Base-by-base conservation (phyloP, 2,113 vertebrate species). In the Osmerus mordax region DNA sequence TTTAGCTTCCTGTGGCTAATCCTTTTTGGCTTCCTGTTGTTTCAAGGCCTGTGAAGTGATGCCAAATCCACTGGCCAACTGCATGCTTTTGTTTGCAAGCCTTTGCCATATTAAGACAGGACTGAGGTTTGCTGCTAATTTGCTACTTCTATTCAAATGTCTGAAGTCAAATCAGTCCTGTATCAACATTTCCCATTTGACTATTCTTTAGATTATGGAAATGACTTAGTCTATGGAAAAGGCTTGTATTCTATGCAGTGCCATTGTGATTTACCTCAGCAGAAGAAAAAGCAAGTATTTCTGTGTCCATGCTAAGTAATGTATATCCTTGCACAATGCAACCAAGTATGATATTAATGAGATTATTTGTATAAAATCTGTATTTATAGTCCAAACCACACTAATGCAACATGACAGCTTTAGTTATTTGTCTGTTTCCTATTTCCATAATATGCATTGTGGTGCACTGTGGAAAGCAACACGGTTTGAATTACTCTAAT, bases 1-100 rank as follows among this genome's bases (percentile, higher is more conserved):
- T 75, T 71, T 67, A 66, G 21, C 61, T 62, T 84, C 84, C 83
- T 78, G 84, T 85, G 83, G 83, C 83, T 87, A 87, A 84, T 84
- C 69, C 53, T 21, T 63, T 75, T 47, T 21, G 63, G 76, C 81
- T 85, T 73, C 82, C 84, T 74, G 69, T 73, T 81, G 84, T 58
- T 85, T 61, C 52, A 84, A 78, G 74, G 81, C 81, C 82, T 87
- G 84, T 81, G 84, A 78, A 41, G 67, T 73, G 76, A 76, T 71
- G 79, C 67, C 65, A 56, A 69, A 69, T 59, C 28, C 52, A 65
- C 66, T 73, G 25, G 28, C 61, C 58, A 16, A 69, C 36, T 58
- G 61, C 67, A 51, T 15, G 54, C 14, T 23, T 73, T 78, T 64
- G 65, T 69, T 56, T 67, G n/a, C 16, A 41, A 63, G 41, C 28